Evolutionary conservation across 2,797 vertebrate genomes (phyloP), one percentile per base, ranked within the genome.

Genomic region (Trachurus trachurus): DNA sequence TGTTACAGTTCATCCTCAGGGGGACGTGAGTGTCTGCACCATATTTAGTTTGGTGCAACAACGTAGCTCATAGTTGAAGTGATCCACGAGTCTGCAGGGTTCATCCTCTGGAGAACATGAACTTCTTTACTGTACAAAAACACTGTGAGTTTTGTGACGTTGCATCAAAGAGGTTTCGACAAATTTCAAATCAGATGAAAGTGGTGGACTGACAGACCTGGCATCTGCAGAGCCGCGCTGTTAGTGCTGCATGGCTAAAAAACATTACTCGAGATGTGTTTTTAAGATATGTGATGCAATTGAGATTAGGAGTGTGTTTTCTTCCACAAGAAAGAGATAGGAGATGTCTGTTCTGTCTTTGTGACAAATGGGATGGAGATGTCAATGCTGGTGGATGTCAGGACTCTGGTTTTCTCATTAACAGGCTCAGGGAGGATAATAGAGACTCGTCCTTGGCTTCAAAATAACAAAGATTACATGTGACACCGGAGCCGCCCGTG

Each of bases 381-480:
- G 78, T 58, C 68, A 52, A 45, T 15, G 74, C 74, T 69, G 45
- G 37, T 79, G 65, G 82, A 82, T 83, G 80, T 85, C 88, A 84
- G 70, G 81, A 83, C 76, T 87, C 76, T 74, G 71, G 80, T 87
- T 83, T 83, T 79, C 88, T 92, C 88, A 84, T 91, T 89, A 89
- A 76, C 77, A 49, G 52, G 63, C 62, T 15, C 66, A 74, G 80
- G 60, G 71, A 49, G 70, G 66, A 88, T 83, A 79, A 85, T 57
- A 78, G 66, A 53, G 59, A 71, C 74, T 77, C 58, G 76, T 91
- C 89, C 89, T 89, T 87, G 79, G 75, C 82, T 81, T 75, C 58
- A 66, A 85, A 81, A 82, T 87, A 78, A 89, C 88, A 81, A 87
- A 80, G 84, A 91, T 75, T 73, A 67, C 50, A 80, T 86, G 77